Conservation (phyloP, 2,797 vertebrate genomes). For the Neoniphon sammara region DNA sequence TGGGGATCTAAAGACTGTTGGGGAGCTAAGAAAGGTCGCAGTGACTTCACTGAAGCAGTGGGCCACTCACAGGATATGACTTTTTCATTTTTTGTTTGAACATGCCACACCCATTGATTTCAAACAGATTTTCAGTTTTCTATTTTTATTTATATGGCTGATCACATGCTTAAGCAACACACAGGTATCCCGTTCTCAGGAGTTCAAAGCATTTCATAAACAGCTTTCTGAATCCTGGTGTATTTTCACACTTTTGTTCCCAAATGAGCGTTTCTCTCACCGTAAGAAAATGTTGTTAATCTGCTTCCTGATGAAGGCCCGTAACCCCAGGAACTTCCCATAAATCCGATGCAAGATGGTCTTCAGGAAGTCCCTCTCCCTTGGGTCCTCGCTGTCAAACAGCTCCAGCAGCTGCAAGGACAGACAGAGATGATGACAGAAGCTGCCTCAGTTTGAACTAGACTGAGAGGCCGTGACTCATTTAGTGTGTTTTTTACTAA, state of each 20-base stretch:
- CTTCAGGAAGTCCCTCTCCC: slow-evolving; percentile 97
- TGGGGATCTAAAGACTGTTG: neutral
- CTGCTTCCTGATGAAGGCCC: slow-evolving; percentile 99
- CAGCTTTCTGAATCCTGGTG: neutral
- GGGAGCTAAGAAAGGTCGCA: neutral
- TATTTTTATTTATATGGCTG: neutral
- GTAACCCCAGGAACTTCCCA: slow-evolving; percentile 96
- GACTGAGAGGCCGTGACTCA: neutral
- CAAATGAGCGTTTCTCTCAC: slow-evolving; percentile 76
- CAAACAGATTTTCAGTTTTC: too few species aligned
- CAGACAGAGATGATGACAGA: slow-evolving; percentile 11
- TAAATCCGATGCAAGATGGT: slow-evolving; percentile 98
- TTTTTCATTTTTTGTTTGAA: neutral
- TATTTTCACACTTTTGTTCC: neutral
- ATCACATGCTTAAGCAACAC: neutral
- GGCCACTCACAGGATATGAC: neutral
- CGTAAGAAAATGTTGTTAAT: slow-evolving; percentile 99
- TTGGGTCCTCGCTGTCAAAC: slow-evolving; percentile 97
- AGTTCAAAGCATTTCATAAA: neutral
- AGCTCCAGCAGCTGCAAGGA: slow-evolving; percentile 90
- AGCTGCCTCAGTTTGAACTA: slow-evolving; percentile 2
- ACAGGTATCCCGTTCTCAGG: neutral
- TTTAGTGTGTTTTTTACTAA: neutral
- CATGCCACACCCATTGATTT: too few species aligned
- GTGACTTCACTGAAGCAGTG: neutral